phyloP scores from a whole-genome alignment of 1,140 invertebrate species.

The Drosophila watanabei region DNA sequence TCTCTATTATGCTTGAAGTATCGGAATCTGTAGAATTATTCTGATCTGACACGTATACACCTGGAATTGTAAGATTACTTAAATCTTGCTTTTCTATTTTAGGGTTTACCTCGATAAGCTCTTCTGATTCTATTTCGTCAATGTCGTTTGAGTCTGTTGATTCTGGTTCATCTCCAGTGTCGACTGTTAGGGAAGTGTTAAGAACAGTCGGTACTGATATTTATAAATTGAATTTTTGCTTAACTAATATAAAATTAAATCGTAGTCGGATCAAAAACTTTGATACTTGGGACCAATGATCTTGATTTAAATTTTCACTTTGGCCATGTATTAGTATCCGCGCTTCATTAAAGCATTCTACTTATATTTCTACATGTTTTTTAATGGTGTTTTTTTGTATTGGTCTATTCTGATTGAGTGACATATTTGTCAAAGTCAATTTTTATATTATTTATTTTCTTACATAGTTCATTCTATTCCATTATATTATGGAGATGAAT shows the following conservation, averaged over 20 bases:
- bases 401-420: not conserved
- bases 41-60: not conserved
- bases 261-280: not conserved
- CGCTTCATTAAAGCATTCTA: constrained; percentile 11
- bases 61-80: constrained; percentile 5
- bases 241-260: no score
- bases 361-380: constrained; percentile 10
- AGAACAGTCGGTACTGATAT: constrained; percentile 22
- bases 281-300: constrained; percentile 2
- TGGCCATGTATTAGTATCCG: constrained; percentile 1
- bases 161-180: constrained; percentile 26
- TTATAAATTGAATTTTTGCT: constrained; percentile 9
- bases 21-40: constrained; percentile 1
- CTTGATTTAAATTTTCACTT: not conserved
- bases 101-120: not conserved
- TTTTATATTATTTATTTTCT: not conserved
- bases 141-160: constrained; percentile 8
- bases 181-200: constrained; percentile 12
- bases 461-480: not conserved
- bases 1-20: not conserved
- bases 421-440: not conserved
- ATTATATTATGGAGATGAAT: no score
- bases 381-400: not conserved
- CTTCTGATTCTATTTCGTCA: constrained; percentile 2
- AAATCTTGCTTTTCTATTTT: constrained; percentile 7